Evolutionary conservation across 2,888 invertebrate species (phyloP), one percentile per base, ranked within the genome.

Genomic region (Scaptomyza caliginosa): DNA sequence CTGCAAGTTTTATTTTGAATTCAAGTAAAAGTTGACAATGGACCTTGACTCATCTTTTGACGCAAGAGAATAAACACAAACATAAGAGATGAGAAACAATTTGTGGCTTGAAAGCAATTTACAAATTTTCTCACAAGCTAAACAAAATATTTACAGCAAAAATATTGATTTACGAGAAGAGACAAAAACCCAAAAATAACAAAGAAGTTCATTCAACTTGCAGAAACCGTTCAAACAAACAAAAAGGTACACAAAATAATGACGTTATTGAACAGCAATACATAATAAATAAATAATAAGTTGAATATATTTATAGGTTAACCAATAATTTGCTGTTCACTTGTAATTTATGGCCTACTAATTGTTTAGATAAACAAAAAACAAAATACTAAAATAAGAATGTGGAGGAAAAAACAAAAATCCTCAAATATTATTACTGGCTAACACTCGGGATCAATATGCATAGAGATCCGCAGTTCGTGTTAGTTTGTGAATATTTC

Each of bases 111-210:
- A 49, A 42, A 40, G 38, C 63, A 65, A 45, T 21, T 39, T 51
- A 34, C 40, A 58, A 52, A 66, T 51, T 34, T 62, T 52, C 36
- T 16, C 56, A 56, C 66, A 56, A 40, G 49, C 55, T 39, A 43
- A 62, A 45, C 46, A 52, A 58, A 72, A 63, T 80, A 70, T 81
- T 78, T 74, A 66, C 51, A 66, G 45, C 32, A 54, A 58, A 58
- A 60, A 75, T 80, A 80, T 80, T 77, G 65, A 77, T 80, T 77
- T 75, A 76, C 34, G 48, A 58, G 69, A 17, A 23, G 54, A 69
- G 46, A 39, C 13, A n/a, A 36, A 36, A 56, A n/a, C n/a, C n/a
- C n/a, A 40, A 24, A 26, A n/a, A 8, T 16, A 57, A 19, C 26
- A 24, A 45, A 43, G n/a, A 45, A 30, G 79, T 78, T 79, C 68